Percentiles rank a stretch among this genome's conserved stretches.
These are phyloP conservation scores for Diploscapter pachys DNA, from an alignment of 1,140 invertebrate species.

Conservation along the genomic window DNA sequence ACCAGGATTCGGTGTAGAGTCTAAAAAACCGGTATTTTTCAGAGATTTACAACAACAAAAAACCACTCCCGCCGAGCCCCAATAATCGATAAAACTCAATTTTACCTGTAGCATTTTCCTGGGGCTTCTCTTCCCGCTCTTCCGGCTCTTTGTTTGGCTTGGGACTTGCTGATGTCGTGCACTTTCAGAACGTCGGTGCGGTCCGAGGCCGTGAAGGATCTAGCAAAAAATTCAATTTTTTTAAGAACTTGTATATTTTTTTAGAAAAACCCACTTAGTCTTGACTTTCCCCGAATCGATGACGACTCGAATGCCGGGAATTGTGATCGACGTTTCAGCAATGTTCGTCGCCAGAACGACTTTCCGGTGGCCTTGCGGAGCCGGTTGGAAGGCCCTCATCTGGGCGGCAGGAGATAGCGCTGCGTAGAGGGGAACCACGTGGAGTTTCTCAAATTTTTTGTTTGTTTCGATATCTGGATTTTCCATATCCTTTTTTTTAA, in stretches of 20 bases:
- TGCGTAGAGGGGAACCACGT: slow-evolving; percentile 78
- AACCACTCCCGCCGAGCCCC: background rate
- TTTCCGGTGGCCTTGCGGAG: slow-evolving; percentile 54
- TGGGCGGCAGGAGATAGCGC: slow-evolving; percentile 75
- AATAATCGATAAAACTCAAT: background rate
- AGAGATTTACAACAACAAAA: too few species aligned
- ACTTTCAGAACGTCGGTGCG: slow-evolving; percentile 48
- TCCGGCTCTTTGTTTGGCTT: slow-evolving; percentile 60
- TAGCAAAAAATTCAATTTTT: slow-evolving; percentile 27
- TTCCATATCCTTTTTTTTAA: too few species aligned
- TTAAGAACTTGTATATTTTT: background rate
- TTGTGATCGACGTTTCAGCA: slow-evolving; percentile 93
- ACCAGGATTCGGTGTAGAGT: slow-evolving; percentile 57
- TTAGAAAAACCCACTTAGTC: slow-evolving; percentile 60
- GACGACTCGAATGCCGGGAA: slow-evolving; percentile 85
- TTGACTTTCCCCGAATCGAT: slow-evolving; percentile 94
- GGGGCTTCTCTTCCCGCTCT: slow-evolving; percentile 62
- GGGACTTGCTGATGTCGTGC: slow-evolving; percentile 54
- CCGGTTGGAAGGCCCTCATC: slow-evolving; percentile 73
- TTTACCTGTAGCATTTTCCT: slow-evolving; percentile 61
- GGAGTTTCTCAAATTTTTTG: slow-evolving; percentile 59
- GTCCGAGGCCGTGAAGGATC: slow-evolving; percentile 41
- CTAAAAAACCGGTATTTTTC: slow-evolving; percentile 6
- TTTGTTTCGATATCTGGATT: slow-evolving; percentile 6
- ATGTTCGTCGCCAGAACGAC: slow-evolving; percentile 95